A percentile compares a stretch with the other conserved stretches of the same genome.
phyloP scores from a whole-genome alignment of 2,888 invertebrate genomes.

The Pherbina coryleti region DNA sequence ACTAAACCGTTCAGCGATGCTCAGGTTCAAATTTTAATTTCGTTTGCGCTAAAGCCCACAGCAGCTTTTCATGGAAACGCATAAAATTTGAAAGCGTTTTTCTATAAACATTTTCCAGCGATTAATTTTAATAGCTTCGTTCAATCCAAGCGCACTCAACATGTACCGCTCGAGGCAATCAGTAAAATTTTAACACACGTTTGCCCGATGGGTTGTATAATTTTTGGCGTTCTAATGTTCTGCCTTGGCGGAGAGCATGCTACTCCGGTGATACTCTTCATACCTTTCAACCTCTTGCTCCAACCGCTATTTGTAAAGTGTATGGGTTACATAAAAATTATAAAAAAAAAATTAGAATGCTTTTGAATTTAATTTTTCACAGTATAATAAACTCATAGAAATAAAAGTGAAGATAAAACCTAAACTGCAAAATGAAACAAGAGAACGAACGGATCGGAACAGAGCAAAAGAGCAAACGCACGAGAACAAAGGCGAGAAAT shows the following conservation, averaged over 20 bases:
- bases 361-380: conserved; percentile 26
- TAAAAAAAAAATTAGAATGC: not conserved
- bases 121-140: conserved; percentile 29
- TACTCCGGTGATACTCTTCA: too few species aligned
- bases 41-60: too few species aligned
- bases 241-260: not conserved
- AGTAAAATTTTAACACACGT: not conserved
- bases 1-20: too few species aligned
- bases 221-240: conserved; percentile 10
- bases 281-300: too few species aligned
- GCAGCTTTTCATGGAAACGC: too few species aligned
- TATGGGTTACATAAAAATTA: conserved; percentile 1
- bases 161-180: conserved; percentile 8
- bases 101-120: conserved; percentile 11
- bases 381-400: conserved; percentile 33
- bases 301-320: too few species aligned
- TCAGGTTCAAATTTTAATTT: too few species aligned
- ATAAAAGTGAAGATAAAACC: conserved; percentile 20
- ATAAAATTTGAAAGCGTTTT: too few species aligned
- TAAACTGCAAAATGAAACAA: not conserved
- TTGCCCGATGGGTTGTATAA: conserved; percentile 16
- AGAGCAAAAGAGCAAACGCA: not conserved
- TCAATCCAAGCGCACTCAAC: not conserved
- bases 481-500: conserved; percentile 44
- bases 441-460: not conserved